These are phyloP conservation scores for Epinephelus moara DNA, from an alignment of 2,113 vertebrate species.

Conservation along the genomic window DNA sequence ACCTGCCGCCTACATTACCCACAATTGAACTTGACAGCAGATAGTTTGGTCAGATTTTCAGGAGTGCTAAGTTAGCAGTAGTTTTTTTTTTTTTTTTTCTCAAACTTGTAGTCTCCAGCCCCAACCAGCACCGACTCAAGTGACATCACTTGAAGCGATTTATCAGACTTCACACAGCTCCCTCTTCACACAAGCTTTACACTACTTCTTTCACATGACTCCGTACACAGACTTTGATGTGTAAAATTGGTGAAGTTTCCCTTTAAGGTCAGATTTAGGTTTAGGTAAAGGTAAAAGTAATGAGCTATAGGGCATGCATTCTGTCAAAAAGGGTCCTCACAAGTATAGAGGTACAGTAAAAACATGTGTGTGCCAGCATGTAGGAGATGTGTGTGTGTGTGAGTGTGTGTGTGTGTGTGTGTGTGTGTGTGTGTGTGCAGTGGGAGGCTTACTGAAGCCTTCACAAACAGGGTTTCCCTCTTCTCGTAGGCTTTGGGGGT, in stretches of 20 bases:
- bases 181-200: not conserved
- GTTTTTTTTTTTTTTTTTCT: too few species aligned
- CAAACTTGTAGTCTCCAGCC: too few species aligned
- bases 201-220: not conserved
- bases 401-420: slow-evolving; percentile 36
- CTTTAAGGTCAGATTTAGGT: not conserved
- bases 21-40: not conserved
- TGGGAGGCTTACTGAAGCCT: slow-evolving; percentile 60
- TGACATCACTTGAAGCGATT: not conserved
- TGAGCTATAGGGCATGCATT: not conserved
- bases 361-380: not conserved
- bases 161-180: not conserved
- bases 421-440: slow-evolving; percentile 38
- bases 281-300: not conserved
- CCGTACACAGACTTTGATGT: not conserved
- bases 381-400: not conserved
- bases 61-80: not conserved
- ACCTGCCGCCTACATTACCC: not conserved
- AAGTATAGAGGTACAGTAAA: slow-evolving; percentile 13
- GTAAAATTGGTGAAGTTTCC: not conserved
- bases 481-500: slow-evolving; percentile 70
- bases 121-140: too few species aligned
- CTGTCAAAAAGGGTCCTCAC: slow-evolving; percentile 1
- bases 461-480: slow-evolving; percentile 68
- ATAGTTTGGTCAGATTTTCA: not conserved